Base-by-base conservation (phyloP, 2,113 vertebrate species). In the Rhinopithecus roxellana region DNA sequence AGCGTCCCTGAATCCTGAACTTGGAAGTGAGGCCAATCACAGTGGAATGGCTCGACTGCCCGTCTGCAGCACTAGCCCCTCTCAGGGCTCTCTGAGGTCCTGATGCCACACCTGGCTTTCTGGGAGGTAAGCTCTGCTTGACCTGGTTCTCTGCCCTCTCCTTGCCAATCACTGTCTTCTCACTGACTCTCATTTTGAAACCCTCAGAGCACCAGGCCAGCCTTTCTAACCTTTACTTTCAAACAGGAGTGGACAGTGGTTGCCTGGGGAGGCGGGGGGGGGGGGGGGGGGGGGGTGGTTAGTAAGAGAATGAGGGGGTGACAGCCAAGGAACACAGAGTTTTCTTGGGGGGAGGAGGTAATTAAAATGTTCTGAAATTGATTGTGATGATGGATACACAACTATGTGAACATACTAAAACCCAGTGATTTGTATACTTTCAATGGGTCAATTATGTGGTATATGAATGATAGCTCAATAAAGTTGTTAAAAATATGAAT, bases 241-340 rank as follows among this genome's bases (percentile, higher is more conserved):
- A 48, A 92, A 75, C 8, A 64, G 12, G 64, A 75, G 67, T 23
- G 27, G 30, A 82, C 8, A 82, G 8, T 35, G 52, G 35, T 18
- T 27, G 8, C 70, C 35, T 3, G 10, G 57, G 17, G 8, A 18
- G 6, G 30, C 2, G 5, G 4, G 40, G 11, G 2, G 38, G 38
- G 38, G 38, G 38, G 38, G 38, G n/a, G n/a, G n/a, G n/a, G n/a
- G n/a, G n/a, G n/a, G n/a, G 0, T 8, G 20, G 1, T 1, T 1
- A 40, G 45, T 6, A 27, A 32, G 27, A 93, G 4, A 35, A 69
- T 17, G 17, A 0, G 32, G 43, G 25, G 67, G 32, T 9, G 3
- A 83, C 3, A 55, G 55, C 32, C 75, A 61, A 94, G 45, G 30
- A 79, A 6, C 12, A 3, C 6, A 3, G 43, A 9, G 16, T n/a